Conservation (phyloP, 2,113 vertebrate species). For the Laticauda laticaudata region DNA sequence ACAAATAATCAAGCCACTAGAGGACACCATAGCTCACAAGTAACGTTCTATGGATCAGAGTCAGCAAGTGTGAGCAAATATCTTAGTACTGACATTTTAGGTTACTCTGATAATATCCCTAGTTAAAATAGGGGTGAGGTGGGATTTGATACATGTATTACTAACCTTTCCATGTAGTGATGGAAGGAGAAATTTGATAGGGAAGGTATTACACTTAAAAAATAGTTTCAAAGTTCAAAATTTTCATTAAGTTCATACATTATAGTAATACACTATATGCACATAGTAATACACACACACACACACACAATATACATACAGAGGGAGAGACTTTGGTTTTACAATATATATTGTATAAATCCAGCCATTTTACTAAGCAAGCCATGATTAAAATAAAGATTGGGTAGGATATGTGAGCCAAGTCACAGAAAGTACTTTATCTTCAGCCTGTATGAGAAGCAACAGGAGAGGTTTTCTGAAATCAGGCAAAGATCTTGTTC, state of each 20-base stretch:
- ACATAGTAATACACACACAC: too few species aligned
- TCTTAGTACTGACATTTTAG: not conserved
- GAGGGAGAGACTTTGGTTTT: not conserved
- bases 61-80: not conserved
- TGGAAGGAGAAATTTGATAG: too few species aligned
- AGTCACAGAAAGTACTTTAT: not conserved
- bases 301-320: too few species aligned
- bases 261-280: not conserved
- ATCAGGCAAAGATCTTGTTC: not conserved
- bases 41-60: not conserved
- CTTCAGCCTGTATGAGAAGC: not conserved
- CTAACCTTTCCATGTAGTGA: not conserved
- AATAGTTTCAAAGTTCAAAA: not conserved
- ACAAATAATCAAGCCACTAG: not conserved
- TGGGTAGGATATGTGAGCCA: not conserved
- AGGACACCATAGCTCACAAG: slow-evolving; percentile 1
- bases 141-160: not conserved
- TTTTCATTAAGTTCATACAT: not conserved
- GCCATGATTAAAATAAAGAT: not conserved
- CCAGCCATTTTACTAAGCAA: not conserved
- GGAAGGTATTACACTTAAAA: not conserved
- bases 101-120: not conserved
- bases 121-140: not conserved
- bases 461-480: not conserved
- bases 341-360: not conserved